Conservation (phyloP, 2,113 vertebrate species). For the Ursus arctos region DNA sequence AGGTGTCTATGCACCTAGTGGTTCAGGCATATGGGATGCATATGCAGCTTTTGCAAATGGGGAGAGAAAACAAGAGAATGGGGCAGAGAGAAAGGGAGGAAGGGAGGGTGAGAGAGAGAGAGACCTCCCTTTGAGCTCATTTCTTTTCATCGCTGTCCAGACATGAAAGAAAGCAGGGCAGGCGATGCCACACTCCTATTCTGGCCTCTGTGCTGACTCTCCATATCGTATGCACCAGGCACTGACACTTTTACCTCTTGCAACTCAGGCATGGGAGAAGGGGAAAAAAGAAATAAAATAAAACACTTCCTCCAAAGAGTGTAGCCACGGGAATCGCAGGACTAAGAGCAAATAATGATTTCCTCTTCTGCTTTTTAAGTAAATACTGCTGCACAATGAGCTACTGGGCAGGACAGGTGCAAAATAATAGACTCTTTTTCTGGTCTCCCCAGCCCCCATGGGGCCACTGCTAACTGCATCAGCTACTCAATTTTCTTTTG, state of each 20-base stretch:
- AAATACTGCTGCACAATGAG: slow-evolving; percentile 74
- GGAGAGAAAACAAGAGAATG: not conserved
- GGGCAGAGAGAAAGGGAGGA: not conserved
- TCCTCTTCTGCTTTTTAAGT: slow-evolving; percentile 78
- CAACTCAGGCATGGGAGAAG: slow-evolving; percentile 64
- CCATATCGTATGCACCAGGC: not conserved
- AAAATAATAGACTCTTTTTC: slow-evolving; percentile 77
- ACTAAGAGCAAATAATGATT: slow-evolving; percentile 80
- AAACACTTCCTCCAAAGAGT: slow-evolving; percentile 77
- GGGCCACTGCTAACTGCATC: slow-evolving; percentile 54
- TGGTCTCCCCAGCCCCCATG: slow-evolving; percentile 50
- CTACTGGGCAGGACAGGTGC: slow-evolving; percentile 74
- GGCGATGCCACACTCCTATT: not conserved
- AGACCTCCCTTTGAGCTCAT: slow-evolving; percentile 11
- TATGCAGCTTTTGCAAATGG: not conserved
- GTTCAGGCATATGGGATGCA: not conserved
- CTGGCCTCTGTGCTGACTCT: slow-evolving; percentile 1
- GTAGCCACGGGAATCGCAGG: slow-evolving; percentile 71
- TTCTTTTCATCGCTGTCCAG: not conserved
- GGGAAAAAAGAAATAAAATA: slow-evolving; percentile 72
- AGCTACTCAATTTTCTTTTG: slow-evolving; percentile 76
- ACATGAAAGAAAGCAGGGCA: slow-evolving; percentile 41
- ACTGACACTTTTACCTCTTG: slow-evolving; percentile 64
- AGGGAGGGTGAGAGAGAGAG: not conserved
- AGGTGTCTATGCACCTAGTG: not conserved